Evolutionary conservation across 1,140 invertebrate genomes (phyloP).

Genomic region (Cherax destructor): DNA sequence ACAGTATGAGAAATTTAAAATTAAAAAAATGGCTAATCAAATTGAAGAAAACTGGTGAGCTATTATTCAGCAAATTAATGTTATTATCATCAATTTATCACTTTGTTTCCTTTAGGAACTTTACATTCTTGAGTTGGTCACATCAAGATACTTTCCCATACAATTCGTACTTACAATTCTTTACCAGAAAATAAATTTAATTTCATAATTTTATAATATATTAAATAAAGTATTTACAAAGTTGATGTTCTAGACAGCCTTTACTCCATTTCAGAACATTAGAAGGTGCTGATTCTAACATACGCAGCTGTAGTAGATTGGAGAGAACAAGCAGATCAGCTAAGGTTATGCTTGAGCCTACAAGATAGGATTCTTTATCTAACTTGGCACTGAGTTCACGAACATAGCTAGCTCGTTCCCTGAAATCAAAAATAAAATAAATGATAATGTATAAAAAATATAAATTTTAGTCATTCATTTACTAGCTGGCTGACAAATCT

Average conservation of each 20-base stretch:
- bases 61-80: too few species aligned
- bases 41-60: too few species aligned
- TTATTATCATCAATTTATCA: too few species aligned
- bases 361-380: constrained; percentile 16
- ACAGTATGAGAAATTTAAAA: too few species aligned
- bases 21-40: too few species aligned
- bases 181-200: background rate
- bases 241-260: constrained; percentile 35
- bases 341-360: constrained; percentile 15
- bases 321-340: constrained; percentile 47
- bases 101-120: too few species aligned
- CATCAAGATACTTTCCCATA: too few species aligned
- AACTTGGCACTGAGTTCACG: constrained; percentile 15
- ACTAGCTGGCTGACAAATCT: too few species aligned
- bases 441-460: constrained; percentile 7
- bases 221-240: constrained; percentile 59
- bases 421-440: constrained; percentile 21
- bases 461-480: too few species aligned
- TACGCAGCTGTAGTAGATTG: constrained; percentile 39
- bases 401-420: constrained; percentile 37
- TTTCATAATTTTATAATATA: background rate
- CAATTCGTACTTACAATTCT: too few species aligned
- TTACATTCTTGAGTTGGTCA: too few species aligned
- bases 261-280: constrained; percentile 53
- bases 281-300: constrained; percentile 49